phyloP scores from a whole-genome alignment of 2,888 invertebrate genomes.

The Apocheima hispidaria region DNA sequence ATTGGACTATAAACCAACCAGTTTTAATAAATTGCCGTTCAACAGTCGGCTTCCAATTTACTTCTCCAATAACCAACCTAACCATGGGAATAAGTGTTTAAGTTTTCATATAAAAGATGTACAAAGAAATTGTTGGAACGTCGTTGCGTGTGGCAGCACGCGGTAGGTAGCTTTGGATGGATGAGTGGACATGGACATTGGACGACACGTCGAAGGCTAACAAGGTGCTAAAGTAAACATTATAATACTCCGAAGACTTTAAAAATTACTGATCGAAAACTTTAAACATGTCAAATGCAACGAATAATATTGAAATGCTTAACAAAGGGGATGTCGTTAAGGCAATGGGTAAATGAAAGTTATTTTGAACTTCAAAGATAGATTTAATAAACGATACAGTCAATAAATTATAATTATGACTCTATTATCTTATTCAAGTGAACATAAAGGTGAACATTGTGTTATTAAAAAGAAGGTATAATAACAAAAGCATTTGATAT shows the following conservation, averaged over 20 bases:
- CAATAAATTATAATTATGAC: slow-evolving; percentile 37
- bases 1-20: slow-evolving; percentile 38
- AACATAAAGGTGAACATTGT: slow-evolving; percentile 25
- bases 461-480: slow-evolving; percentile 7
- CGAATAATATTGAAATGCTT: slow-evolving; percentile 49
- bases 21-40: slow-evolving; percentile 31
- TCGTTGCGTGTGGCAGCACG: slow-evolving; percentile 54
- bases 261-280: slow-evolving; percentile 68
- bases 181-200: slow-evolving; percentile 63
- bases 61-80: slow-evolving; percentile 16
- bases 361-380: slow-evolving; percentile 12
- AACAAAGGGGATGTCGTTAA: slow-evolving; percentile 33
- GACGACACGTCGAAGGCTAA: slow-evolving; percentile 75
- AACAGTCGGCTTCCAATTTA: slow-evolving; percentile 28
- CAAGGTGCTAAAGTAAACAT: slow-evolving; percentile 80
- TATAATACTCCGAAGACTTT: slow-evolving; percentile 69
- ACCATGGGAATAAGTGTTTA: slow-evolving; percentile 25
- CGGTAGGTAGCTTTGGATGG: slow-evolving; percentile 71
- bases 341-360: slow-evolving; percentile 25
- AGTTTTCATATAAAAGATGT: slow-evolving; percentile 23
- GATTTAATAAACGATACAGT: slow-evolving; percentile 4
- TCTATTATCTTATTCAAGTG: slow-evolving; percentile 34
- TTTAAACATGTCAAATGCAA: slow-evolving; percentile 60
- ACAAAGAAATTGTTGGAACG: slow-evolving; percentile 40
- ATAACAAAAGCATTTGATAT: slow-evolving; percentile 13